These are phyloP conservation scores for Caligus rogercresseyi DNA, from an alignment of 1,140 invertebrate genomes.

Conservation along the genomic window DNA sequence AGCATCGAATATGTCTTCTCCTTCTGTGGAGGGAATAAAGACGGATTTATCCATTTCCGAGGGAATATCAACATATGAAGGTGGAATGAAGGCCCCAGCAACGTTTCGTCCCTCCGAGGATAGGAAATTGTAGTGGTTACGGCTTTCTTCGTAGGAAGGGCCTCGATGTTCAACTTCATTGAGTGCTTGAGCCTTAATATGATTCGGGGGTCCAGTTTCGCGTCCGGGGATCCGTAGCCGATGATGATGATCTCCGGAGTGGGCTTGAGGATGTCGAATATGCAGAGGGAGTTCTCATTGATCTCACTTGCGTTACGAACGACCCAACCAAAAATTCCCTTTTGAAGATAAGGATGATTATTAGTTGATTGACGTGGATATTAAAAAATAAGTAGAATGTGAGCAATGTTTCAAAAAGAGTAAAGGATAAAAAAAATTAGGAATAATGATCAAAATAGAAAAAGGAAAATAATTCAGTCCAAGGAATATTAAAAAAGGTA, in stretches of 20 bases:
- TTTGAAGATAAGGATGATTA: background rate
- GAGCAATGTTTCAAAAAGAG: no score
- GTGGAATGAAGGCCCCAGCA: slow-evolving; percentile 57
- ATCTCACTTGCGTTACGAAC: slow-evolving; percentile 45
- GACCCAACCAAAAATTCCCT: slow-evolving; percentile 57
- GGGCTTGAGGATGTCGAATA: slow-evolving; percentile 61
- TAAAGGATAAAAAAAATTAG: no score
- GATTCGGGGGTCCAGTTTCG: slow-evolving; percentile 27
- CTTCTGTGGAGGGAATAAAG: background rate
- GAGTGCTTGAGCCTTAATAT: slow-evolving; percentile 35
- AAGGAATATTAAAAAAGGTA: no score
- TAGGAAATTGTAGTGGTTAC: slow-evolving; percentile 66
- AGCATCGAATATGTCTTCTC: background rate
- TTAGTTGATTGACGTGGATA: no score
- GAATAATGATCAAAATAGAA: no score
- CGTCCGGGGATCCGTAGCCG: slow-evolving; percentile 8
- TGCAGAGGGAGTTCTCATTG: slow-evolving; percentile 47
- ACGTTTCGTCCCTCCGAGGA: slow-evolving; percentile 52
- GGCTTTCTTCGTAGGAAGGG: slow-evolving; percentile 53
- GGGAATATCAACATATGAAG: slow-evolving; percentile 25
- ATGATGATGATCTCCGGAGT: slow-evolving; percentile 37
- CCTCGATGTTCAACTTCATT: slow-evolving; percentile 45
- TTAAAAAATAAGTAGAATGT: no score
- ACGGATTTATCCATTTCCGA: background rate
- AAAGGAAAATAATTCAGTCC: no score